Evolutionary conservation across 2,797 vertebrate species (phyloP).

Genomic region (Sphenopsis melanotis): DNA sequence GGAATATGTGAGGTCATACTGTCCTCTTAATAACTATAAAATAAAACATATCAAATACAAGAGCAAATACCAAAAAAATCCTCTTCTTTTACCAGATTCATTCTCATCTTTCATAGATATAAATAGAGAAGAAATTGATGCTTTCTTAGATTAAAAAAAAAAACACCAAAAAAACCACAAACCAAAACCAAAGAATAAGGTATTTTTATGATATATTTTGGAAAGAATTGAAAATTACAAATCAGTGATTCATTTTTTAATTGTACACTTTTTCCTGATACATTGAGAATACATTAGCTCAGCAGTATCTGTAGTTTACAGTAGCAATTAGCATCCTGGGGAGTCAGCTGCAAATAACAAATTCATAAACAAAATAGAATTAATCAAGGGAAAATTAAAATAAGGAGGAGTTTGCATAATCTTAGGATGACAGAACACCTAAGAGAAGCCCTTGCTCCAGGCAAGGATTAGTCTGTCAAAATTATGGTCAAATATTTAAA

Average conservation of each 20-base stretch:
- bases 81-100: background rate
- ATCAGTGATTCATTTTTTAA: background rate
- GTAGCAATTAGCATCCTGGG: conserved; percentile 69
- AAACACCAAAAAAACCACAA: background rate
- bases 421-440: background rate
- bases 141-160: background rate
- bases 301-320: conserved; percentile 63
- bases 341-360: conserved; percentile 50
- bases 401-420: conserved; percentile 47
- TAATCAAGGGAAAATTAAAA: conserved; percentile 68
- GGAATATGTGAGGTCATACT: background rate
- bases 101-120: background rate
- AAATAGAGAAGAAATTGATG: background rate
- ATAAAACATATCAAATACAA: background rate
- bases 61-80: background rate
- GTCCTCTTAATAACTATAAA: background rate
- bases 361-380: conserved; percentile 62
- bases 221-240: background rate
- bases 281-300: conserved; percentile 56
- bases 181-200: background rate
- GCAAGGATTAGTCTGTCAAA: conserved; percentile 17
- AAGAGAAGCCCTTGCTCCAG: conserved; percentile 8
- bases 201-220: background rate
- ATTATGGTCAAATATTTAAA: conserved; percentile 28
- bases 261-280: background rate